phyloP scores from a whole-genome alignment of 2,113 vertebrate genomes.

The Tachuris rubrigastra region DNA sequence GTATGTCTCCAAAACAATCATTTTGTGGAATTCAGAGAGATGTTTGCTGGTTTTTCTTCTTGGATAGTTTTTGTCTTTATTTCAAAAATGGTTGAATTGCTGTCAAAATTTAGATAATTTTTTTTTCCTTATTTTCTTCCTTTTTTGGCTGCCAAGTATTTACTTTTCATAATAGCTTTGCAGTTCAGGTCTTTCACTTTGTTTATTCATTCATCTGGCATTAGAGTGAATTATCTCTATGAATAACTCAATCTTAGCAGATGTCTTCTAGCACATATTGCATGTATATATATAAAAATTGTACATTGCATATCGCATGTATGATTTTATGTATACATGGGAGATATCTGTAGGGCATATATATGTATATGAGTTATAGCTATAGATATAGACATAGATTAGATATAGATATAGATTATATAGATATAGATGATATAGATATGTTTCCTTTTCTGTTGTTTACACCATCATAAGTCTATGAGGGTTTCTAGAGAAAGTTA shows the following conservation, averaged over 20 bases:
- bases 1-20: not conserved
- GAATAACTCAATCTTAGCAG: not conserved
- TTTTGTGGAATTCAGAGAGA: not conserved
- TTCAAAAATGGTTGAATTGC: not conserved
- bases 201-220: not conserved
- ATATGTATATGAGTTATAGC: not conserved
- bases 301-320: not conserved
- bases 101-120: not conserved
- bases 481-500: not conserved
- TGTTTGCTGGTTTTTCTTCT: not conserved
- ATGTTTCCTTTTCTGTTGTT: not conserved
- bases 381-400: too few relatives aligned
- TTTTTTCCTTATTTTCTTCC: too few relatives aligned
- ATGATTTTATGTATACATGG: not conserved
- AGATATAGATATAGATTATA: not conserved
- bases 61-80: not conserved
- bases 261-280: not conserved
- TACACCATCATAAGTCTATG: not conserved
- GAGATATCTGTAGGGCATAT: not conserved
- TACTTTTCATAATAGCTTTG: not conserved
- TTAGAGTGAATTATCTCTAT: not conserved
- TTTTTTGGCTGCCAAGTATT: not conserved
- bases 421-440: too few relatives aligned
- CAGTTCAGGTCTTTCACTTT: not conserved
- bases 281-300: not conserved